Evolutionary conservation across 2,888 invertebrate genomes (phyloP), one percentile per base, ranked within the genome.

Genomic region (Folsomia manolachei): DNA sequence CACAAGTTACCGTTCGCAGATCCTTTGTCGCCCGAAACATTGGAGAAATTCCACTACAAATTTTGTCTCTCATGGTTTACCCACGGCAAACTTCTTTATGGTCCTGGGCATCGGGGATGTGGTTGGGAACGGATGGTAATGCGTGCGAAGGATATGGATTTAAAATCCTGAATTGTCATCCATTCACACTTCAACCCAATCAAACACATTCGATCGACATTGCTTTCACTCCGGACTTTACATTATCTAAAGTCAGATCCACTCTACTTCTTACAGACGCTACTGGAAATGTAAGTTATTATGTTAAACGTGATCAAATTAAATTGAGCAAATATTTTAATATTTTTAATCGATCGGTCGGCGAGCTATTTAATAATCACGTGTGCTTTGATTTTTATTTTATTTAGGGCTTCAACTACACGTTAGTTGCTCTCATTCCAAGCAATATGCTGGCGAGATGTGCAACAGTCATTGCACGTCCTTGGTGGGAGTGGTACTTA

Each of bases 181-280:
- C 90, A 0, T 92, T 93, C 83, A 86, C 87, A 61, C 84, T 94
- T 53, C 85, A 85, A 72, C 91, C 92, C 25, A 93, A 93, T 82
- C 88, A 88, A 26, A 90, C 90, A 2, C 88, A 87, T 80, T 90
- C 90, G 83, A 88, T 95, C 71, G 93, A 94, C 81, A 91, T 95
- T 75, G 91, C 91, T 75, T 95, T 93, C 83, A 93, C 93, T 0
- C 92, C 95, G 0, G 95, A 95, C 84, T 93, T 94, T 82, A 92
- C 94, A 0, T 84, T 92, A 81, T 88, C 92, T 0, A 88, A 90
- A 76, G 88, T 94, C 53, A 88, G 90, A 75, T 86, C 90, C 65
- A 86, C 87, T 2, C 84, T 92, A 14, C 85, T 87, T 71, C 81
- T 84, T 52, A 82, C 79, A 56, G 81, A 80, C 70, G 77, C 79